Evolutionary conservation across 2,113 vertebrate species (phyloP), one percentile per base, ranked within the genome.

Genomic region (Kryptolebias marmoratus): DNA sequence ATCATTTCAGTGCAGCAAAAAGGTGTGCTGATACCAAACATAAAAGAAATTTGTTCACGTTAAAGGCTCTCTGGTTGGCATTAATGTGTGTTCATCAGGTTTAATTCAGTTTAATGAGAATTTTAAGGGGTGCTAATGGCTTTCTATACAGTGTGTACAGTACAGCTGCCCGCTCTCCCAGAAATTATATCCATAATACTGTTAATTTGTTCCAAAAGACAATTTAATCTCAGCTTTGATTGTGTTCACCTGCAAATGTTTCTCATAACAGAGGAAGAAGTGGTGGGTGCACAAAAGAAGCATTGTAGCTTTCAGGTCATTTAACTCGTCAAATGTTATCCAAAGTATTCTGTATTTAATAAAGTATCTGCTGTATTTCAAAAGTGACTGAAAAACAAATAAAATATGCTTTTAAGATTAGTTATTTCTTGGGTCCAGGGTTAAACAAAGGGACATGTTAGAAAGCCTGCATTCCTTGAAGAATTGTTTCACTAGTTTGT

Each of bases 51-150:
- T 48, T 60, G 66, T 70, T 14, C 36, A 42, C n/a, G 15, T 68
- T 68, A 44, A 77, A 74, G 66, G 61, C 45, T 45, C 11, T 30
- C 62, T 39, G 22, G 50, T 71, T 62, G 64, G 45, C 28, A 58
- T 62, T 71, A 73, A 65, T 42, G 66, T 52, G 62, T 30, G n/a
- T 55, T 68, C 64, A 30, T 71, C 22, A 22, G 1, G 50, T 54
- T 56, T 76, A 55, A 80, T 73, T 66, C 68, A 50, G 52, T 22
- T 47, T 67, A 54, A 81, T 79, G 73, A 73, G 68, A 72, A 30
- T 15, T 64, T 61, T 76, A 55, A 65, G 47, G 18, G 39, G 30
- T 22, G 54, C 44, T 47, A 68, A 48, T 56, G 39, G n/a, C 22
- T 64, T 70, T 74, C 49, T 58, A 4, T 53, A 22, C 10, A 31